Base-by-base conservation (phyloP, 2,888 invertebrate species). In the Lasioglossum zephyrum region DNA sequence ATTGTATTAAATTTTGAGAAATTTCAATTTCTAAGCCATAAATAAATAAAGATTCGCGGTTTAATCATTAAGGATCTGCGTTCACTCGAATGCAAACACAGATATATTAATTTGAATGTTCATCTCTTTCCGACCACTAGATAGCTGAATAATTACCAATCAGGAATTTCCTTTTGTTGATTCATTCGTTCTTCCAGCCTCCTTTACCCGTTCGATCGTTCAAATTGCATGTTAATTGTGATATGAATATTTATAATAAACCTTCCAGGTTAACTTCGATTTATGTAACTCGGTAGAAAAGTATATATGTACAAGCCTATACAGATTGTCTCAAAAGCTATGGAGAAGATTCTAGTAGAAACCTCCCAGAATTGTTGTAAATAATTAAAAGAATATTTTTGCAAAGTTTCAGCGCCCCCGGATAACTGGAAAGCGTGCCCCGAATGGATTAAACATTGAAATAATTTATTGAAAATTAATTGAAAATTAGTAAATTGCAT, bases 81-180 rank as follows among this genome's bases (percentile, higher is more conserved):
- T n/a, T 80, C 47, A 44, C 53, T 53, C 70, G 16, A 44, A 16
- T 26, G 13, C 4, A 41, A 31, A 74, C 39, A 49, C 57, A 26
- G 39, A 8, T 31, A 57, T 41, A 39, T 39, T 44, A 49, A 2
- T 44, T 44, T 22, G 16, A 53, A 77, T 81, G 81, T 66, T 77
- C 63, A 41, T 53, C 16, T 36, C 63, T 49, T 44, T 73, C 60
- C 36, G 31, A 22, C 47, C 75, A n/a, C 49, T 81, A 36, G 80
- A 80, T 57, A 44, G 49, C 49, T 18, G 63, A 70, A 72, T 75
- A 76, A 75, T 81, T 41, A 60, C 18, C 26, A 57, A 69, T 47
- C 31, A 73, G 63, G 36, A 76, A 36, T 76, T 39, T 5, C 47
- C 16, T 22, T 4, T 16, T 41, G 44, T 44, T 26, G n/a, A 66